phyloP scores from a whole-genome alignment of 2,797 vertebrate species.

The Spinibarbus caldwelli region DNA sequence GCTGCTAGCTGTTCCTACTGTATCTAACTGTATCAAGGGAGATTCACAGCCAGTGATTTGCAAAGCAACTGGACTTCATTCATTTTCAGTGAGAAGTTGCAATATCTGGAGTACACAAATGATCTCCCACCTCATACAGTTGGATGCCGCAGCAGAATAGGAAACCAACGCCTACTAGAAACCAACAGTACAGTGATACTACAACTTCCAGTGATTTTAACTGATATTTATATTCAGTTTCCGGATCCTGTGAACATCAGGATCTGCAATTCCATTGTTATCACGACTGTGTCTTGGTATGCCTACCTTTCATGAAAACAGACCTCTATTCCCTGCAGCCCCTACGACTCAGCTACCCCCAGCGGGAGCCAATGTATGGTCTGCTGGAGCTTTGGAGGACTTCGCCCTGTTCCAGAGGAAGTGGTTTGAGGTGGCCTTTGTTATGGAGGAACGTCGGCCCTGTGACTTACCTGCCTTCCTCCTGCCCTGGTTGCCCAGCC shows the following conservation, averaged over 20 bases:
- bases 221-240: background rate
- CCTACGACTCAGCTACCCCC: constrained; percentile 74
- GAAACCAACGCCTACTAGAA: background rate
- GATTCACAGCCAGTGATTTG: background rate
- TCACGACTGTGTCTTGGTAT: background rate
- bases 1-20: background rate
- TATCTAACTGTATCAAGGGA: background rate
- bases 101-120: background rate
- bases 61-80: background rate
- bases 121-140: background rate
- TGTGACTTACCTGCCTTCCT: constrained; percentile 93
- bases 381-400: constrained; percentile 87
- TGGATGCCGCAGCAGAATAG: background rate
- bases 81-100: background rate
- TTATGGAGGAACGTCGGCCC: constrained; percentile 90
- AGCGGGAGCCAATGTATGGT: constrained; percentile 79
- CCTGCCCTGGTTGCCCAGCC: constrained; percentile 95
- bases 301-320: background rate
- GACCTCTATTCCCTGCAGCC: constrained; percentile 49
- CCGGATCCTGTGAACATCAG: background rate
- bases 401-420: constrained; percentile 94
- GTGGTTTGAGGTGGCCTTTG: constrained; percentile 98
- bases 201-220: background rate
- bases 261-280: background rate
- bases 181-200: background rate